phyloP scores from a whole-genome alignment of 2,797 vertebrate species.

The Sebastes taczanowskii region DNA sequence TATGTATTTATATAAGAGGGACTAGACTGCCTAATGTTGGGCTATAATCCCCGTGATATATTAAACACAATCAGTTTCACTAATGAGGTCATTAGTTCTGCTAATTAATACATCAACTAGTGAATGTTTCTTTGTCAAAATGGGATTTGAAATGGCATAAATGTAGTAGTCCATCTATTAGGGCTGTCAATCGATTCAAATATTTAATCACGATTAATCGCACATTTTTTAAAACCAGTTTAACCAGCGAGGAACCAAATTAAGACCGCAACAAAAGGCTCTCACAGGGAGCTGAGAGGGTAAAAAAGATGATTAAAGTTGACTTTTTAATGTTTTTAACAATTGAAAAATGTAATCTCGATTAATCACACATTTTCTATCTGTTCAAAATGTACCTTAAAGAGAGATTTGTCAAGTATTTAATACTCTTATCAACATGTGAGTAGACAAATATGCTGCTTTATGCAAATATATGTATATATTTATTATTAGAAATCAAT shows the following conservation, averaged over 20 bases:
- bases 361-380: no score
- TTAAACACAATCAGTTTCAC: background rate
- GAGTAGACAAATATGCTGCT: no score
- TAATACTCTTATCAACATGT: no score
- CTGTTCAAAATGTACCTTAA: rapidly evolving
- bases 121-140: background rate
- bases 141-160: background rate
- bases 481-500: no score
- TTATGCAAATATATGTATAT: no score
- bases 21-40: background rate
- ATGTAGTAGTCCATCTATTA: no score
- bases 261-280: background rate
- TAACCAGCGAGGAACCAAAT: background rate
- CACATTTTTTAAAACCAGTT: constrained; percentile 12
- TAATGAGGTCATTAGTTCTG: background rate
- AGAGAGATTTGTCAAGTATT: no score
- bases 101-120: background rate
- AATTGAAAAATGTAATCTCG: rapidly evolving
- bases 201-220: no score
- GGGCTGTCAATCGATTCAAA: no score
- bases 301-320: background rate
- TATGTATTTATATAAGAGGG: background rate
- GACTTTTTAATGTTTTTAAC: background rate
- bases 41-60: background rate
- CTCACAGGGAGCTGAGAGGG: background rate